Percentiles rank a stretch among this genome's conserved stretches.
These are phyloP conservation scores for Cyclopterus lumpus DNA, from an alignment of 2,797 vertebrate genomes.

Conservation along the genomic window DNA sequence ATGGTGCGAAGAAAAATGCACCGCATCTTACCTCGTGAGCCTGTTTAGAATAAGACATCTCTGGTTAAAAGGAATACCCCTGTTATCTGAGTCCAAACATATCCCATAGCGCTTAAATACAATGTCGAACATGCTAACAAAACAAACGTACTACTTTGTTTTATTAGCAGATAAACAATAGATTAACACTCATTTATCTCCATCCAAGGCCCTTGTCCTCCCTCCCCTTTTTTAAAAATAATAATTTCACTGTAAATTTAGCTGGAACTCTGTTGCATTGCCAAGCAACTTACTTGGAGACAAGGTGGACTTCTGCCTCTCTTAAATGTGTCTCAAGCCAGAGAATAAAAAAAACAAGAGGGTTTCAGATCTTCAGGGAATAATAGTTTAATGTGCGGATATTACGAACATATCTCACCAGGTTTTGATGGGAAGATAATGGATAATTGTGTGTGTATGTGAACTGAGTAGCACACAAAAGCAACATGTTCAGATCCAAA, in stretches of 20 bases:
- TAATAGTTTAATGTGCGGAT: conserved; percentile 23
- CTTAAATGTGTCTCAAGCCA: conserved; percentile 44
- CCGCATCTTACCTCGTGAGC: conserved; percentile 16
- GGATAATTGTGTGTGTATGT: conserved; percentile 5
- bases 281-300: conserved; percentile 69
- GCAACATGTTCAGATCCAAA: conserved; percentile 12
- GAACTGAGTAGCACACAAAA: conserved; percentile 30
- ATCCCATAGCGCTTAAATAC: not conserved
- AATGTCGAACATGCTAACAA: conserved; percentile 1
- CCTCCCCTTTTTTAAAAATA: conserved; percentile 43
- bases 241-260: conserved; percentile 57
- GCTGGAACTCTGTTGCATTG: conserved; percentile 62
- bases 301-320: conserved; percentile 36
- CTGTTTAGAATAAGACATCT: conserved; percentile 27
- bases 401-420: conserved; percentile 8
- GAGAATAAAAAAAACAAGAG: conserved; percentile 5
- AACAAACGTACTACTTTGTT: conserved; percentile 10
- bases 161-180: conserved; percentile 36
- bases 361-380: conserved; percentile 33
- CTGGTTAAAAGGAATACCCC: not conserved
- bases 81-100: not conserved
- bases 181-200: conserved; percentile 3
- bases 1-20: conserved; percentile 40
- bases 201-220: conserved; percentile 22
- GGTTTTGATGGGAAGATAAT: conserved; percentile 20